These are phyloP conservation scores for Ascidia mentula DNA, from an alignment of 23 tunicate genomes.

Conservation along the genomic window DNA sequence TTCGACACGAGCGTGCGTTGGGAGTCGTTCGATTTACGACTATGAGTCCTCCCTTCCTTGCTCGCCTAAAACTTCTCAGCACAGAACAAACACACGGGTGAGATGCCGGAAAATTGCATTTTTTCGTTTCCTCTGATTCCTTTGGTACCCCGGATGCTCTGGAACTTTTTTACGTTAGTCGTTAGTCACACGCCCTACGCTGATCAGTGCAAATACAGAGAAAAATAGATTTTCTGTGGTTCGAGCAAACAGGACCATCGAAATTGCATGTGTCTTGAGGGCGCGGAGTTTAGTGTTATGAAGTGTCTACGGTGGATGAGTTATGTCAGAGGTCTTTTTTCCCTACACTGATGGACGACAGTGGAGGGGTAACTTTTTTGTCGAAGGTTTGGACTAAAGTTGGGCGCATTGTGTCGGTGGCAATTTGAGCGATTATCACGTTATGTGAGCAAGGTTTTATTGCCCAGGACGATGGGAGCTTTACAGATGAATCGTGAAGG, in stretches of 20 bases:
- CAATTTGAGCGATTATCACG: too few relatives aligned
- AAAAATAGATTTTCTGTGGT: slow-evolving; percentile 4
- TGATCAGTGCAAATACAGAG: not conserved
- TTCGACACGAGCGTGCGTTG: not conserved
- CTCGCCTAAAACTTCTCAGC: not conserved
- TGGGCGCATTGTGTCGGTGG: too few relatives aligned
- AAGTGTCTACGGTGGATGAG: not conserved
- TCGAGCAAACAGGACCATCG: not conserved
- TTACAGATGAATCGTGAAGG: too few relatives aligned
- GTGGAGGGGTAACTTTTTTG: too few relatives aligned
- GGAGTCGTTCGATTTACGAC: slow-evolving; percentile 2
- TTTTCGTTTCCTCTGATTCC: not conserved
- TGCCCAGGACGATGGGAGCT: too few relatives aligned
- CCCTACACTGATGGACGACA: too few relatives aligned
- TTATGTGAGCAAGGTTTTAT: too few relatives aligned
- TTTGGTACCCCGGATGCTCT: not conserved
- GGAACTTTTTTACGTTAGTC: not conserved
- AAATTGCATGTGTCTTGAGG: not conserved
- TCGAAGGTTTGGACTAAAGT: too few relatives aligned
- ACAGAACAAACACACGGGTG: slow-evolving; percentile 5
- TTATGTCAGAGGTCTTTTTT: slow-evolving; percentile 2
- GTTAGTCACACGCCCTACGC: not conserved
- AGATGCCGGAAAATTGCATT: slow-evolving; percentile 6
- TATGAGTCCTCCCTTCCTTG: not conserved
- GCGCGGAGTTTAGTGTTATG: not conserved